Evolutionary conservation across 1,140 invertebrate genomes (phyloP), one percentile per base, ranked within the genome.

Genomic region (Goniozus legneri): DNA sequence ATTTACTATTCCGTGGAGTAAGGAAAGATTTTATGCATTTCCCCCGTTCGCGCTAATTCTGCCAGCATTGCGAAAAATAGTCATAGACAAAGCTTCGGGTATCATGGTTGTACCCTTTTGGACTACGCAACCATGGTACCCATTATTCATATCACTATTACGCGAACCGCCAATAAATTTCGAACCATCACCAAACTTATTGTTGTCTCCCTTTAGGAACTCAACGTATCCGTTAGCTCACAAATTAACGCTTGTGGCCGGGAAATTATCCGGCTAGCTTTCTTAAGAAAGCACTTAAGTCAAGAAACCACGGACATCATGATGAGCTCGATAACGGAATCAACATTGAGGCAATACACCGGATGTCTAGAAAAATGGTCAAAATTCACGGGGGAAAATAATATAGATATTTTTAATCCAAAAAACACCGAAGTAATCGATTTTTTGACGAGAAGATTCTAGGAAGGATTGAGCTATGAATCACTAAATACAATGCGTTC

Each of bases 1-100:
- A 8, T 62, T 62, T 47, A 64, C 56, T 8, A 33, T 63, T 8
- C 15, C n/a, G 14, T 63, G 61, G 51, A 47, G 16, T 4, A 27
- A 41, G 20, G 21, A 43, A 38, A 15, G 18, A 13, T 60, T 63
- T 50, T 59, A 63, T 40, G 60, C 56, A 8, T 63, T 63, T 45
- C 55, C 60, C 8, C 56, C 60, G 7, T 54, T 63, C 40, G 15
- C 52, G 15, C 7, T 58, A 32, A 52, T 55, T 35, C 16, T 52
- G n/a, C 41, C 41, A 38, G 27, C 35, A 15, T 35, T 58, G 16
- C 20, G 39, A 16, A 58, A 58, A 41, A 39, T 52, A 14, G 31
- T 47, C 13, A 33, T 6, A 10, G 52, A 58, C 18, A 20, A 40
- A 24, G 55, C 47, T 14, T 6, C 7, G 14, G 34, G 34, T 7